These are phyloP conservation scores for Tupiocoris notatus DNA, from an alignment of 2,888 invertebrate genomes.

Conservation along the genomic window DNA sequence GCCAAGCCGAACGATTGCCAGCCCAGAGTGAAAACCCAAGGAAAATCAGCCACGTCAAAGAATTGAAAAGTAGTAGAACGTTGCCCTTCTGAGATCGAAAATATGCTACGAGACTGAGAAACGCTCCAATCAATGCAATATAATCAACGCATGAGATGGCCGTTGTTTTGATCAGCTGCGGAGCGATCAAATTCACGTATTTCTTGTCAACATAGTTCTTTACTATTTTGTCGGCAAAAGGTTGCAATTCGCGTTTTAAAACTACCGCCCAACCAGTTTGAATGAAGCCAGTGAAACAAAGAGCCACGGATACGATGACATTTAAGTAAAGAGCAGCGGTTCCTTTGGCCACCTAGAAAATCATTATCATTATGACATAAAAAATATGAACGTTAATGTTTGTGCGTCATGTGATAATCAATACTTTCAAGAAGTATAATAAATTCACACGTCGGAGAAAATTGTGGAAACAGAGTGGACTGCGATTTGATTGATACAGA, in stretches of 20 bases:
- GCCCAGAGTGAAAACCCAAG: background rate
- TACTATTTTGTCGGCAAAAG: background rate
- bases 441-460: no score
- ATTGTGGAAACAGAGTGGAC: no score
- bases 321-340: background rate
- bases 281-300: conserved; percentile 9
- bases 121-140: background rate
- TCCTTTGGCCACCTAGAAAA: conserved; percentile 4
- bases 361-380: no score
- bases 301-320: background rate
- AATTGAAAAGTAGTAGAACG: conserved; percentile 19
- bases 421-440: no score
- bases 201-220: background rate
- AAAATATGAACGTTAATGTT: no score
- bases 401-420: no score
- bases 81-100: conserved; percentile 8
- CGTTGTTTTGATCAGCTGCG: background rate
- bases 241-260: background rate
- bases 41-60: conserved; percentile 8
- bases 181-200: background rate
- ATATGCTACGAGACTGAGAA: conserved; percentile 16
- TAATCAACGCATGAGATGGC: background rate
- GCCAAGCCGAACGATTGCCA: background rate
- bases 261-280: conserved; percentile 4
- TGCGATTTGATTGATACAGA: no score